phyloP scores from a whole-genome alignment of 2,113 vertebrate genomes.

The Coptodon rendalli region DNA sequence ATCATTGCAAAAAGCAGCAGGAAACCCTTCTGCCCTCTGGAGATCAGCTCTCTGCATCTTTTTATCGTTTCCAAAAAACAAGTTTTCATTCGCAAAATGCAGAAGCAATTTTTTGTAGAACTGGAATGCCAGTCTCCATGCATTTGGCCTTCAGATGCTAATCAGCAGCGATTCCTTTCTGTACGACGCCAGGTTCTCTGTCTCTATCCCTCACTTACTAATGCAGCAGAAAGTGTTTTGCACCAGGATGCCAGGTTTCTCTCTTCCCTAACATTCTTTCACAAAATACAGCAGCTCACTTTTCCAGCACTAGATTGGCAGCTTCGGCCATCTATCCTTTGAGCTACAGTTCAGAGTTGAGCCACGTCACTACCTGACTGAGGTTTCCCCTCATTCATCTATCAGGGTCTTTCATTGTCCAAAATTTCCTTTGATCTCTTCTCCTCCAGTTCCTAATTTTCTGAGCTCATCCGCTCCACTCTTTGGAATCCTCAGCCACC shows the following conservation, averaged over 20 bases:
- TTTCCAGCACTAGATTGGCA: rapidly evolving
- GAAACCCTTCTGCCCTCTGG: background rate
- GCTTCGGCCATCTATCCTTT: background rate
- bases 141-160: rapidly evolving
- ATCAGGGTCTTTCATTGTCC: background rate
- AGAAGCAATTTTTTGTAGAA: background rate
- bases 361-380: background rate
- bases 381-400: background rate
- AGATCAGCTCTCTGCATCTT: background rate
- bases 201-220: rapidly evolving
- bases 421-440: background rate
- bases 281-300: background rate
- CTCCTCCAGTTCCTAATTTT: background rate
- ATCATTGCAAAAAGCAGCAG: background rate
- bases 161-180: background rate
- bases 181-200: background rate
- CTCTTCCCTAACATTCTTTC: background rate
- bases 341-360: background rate
- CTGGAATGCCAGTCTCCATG: background rate
- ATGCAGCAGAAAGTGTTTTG: background rate
- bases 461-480: rapidly evolving
- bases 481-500: background rate
- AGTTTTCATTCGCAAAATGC: background rate
- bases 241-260: background rate
- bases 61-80: background rate